Base-by-base conservation (phyloP, 1,140 invertebrate species). In the Diabrotica virgifera region DNA sequence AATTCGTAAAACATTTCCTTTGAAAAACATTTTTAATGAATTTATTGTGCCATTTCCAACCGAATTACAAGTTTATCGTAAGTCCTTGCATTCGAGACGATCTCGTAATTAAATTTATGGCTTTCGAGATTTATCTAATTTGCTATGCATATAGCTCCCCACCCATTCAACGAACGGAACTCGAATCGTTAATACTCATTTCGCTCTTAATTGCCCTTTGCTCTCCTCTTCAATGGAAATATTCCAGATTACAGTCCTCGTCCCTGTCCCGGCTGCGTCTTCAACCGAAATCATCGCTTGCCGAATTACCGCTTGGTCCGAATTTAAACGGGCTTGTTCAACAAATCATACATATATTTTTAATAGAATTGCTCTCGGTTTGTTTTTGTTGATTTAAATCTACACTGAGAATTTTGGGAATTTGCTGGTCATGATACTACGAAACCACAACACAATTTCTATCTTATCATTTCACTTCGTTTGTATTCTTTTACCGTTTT, bases 41-140 rank as follows among this genome's bases (percentile, higher is more conserved):
- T 46, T 46, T 46, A 46, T 46, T 46, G 40, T 46, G 5, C 40
- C 40, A 46, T 46, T 46, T 46, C 40, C 40, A 46, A 46, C 40
- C 40, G 40, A 46, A 46, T 46, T 46, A 46, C 40, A 46, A 46
- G 40, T 46, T 46, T 46, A 46, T 46, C 40, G 40, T 46, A 46
- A 46, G 40, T 46, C 40, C 40, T 46, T 46, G 40, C 40, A 46
- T 46, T 46, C 40, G 40, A 46, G 40, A 46, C 40, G 40, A 46
- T 46, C 40, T 46, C 40, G 8, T 46, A 46, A 46, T 46, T 46
- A 46, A 46, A 46, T 46, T 46, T 46, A 46, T 46, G 40, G 40
- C 40, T 46, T 46, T 46, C 40, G 40, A 46, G 40, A 46, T 46
- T 46, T 46, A 46, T 46, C 40, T 46, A 46, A 46, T 46, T 46